Conservation (phyloP, 2,113 vertebrate genomes). For the Bubo scandiacus region DNA sequence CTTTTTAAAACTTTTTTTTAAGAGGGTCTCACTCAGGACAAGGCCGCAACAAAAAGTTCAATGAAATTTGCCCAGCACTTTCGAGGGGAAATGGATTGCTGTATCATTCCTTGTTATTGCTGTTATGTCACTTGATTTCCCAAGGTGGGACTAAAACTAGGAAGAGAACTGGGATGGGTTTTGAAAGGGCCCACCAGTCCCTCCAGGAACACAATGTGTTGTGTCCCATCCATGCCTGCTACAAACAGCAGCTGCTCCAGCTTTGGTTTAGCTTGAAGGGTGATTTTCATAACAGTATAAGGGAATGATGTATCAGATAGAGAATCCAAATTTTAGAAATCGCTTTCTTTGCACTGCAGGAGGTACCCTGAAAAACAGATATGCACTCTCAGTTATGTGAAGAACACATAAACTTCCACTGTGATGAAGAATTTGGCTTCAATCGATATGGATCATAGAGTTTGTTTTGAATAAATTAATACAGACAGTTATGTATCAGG, state of each 20-base stretch:
- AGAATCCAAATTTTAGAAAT: not conserved
- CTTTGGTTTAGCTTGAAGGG: not conserved
- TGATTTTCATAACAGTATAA: not conserved
- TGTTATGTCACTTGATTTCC: not conserved
- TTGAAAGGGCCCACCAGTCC: not conserved
- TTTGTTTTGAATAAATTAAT: conserved; percentile 41
- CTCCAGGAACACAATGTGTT: not conserved
- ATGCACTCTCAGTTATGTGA: not conserved
- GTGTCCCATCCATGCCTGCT: not conserved
- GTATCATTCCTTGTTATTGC: not conserved
- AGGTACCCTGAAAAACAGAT: not conserved
- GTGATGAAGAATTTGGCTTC: conserved; percentile 11
- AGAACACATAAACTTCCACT: not conserved
- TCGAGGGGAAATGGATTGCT: not conserved
- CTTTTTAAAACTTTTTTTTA: not conserved
- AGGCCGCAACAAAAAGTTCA: not conserved
- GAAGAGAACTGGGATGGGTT: not conserved
- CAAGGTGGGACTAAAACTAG: not conserved
- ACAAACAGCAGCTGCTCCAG: not conserved
- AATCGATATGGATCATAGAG: not conserved
- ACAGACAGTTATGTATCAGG: conserved; percentile 7
- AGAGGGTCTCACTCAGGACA: not conserved
- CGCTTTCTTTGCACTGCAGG: not conserved
- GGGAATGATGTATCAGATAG: not conserved
- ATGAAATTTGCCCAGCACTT: not conserved